Conservation (phyloP, 2,113 vertebrate species). For the Tachycineta bicolor region DNA sequence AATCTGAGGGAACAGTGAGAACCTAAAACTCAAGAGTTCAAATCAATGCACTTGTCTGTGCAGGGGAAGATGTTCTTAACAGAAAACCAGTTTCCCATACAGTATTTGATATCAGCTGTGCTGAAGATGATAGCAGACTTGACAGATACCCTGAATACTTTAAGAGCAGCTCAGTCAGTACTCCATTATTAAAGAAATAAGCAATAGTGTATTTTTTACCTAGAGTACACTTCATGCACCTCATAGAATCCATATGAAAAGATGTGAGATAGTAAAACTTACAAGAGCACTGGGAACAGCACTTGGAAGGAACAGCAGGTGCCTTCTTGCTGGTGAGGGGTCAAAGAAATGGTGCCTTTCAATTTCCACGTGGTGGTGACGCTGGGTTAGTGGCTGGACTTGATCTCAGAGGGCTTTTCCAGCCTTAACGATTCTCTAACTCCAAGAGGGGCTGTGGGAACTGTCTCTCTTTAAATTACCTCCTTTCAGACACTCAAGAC, state of each 20-base stretch:
- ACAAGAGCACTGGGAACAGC: neutral
- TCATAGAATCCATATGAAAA: neutral
- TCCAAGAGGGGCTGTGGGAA: neutral
- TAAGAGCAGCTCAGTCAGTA: neutral
- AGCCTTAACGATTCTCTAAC: neutral
- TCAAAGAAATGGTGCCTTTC: neutral
- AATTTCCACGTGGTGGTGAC: neutral
- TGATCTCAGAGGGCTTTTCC: neutral
- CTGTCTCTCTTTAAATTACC: neutral
- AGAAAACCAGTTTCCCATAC: neutral
- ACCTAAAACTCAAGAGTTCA: neutral
- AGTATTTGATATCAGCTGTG: neutral
- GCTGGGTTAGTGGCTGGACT: neutral
- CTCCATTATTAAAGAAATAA: neutral
- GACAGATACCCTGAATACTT: neutral
- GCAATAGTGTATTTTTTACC: neutral
- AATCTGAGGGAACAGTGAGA: neutral
- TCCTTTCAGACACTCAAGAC: neutral
- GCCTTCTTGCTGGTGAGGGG: neutral
- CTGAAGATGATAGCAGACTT: neutral
- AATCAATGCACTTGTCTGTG: neutral
- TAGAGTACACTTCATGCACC: neutral
- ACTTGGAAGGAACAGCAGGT: neutral
- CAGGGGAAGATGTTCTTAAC: neutral
- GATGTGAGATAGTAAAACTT: neutral